phyloP scores from a whole-genome alignment of 2,888 invertebrate genomes.

The Heliconius hortense region DNA sequence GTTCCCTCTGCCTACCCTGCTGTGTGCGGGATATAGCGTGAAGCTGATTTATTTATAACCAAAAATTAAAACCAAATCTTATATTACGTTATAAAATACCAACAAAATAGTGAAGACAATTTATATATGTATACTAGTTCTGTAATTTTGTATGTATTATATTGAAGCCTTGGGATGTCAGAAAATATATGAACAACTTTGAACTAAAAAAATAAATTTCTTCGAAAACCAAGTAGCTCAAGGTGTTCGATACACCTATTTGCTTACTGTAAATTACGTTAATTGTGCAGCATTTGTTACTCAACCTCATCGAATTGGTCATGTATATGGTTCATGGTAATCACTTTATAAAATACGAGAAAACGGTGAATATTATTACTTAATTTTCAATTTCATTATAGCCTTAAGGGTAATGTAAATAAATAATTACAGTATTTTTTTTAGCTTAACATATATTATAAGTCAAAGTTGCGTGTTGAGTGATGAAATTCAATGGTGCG shows the following conservation, averaged over 20 bases:
- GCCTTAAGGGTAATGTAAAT: too few relatives aligned
- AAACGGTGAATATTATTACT: neutral
- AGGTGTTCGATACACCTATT: conserved; percentile 1
- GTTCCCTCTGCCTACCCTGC: too few relatives aligned
- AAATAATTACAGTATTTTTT: too few relatives aligned
- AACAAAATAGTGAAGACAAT: neutral
- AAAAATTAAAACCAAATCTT: neutral
- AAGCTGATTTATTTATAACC: too few relatives aligned
- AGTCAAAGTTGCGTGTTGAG: too few relatives aligned
- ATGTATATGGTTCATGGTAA: neutral
- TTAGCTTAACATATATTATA: too few relatives aligned
- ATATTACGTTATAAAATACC: neutral
- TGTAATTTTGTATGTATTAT: neutral
- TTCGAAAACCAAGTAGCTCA: conserved; percentile 21
- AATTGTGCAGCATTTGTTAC: neutral
- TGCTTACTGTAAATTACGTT: neutral
- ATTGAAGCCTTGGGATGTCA: conserved; percentile 6
- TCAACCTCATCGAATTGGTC: neutral
- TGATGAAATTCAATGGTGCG: too few relatives aligned
- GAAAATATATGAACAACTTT: neutral
- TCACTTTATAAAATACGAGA: neutral
- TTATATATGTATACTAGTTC: neutral
- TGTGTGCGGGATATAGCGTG: too few relatives aligned
- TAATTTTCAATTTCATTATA: too few relatives aligned
- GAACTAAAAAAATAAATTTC: conserved; percentile 16